A percentile compares a stretch with the other conserved stretches of the same genome.
Evolutionary conservation across 2,888 invertebrate genomes (phyloP).

Genomic region (Zygogramma bicolorata): DNA sequence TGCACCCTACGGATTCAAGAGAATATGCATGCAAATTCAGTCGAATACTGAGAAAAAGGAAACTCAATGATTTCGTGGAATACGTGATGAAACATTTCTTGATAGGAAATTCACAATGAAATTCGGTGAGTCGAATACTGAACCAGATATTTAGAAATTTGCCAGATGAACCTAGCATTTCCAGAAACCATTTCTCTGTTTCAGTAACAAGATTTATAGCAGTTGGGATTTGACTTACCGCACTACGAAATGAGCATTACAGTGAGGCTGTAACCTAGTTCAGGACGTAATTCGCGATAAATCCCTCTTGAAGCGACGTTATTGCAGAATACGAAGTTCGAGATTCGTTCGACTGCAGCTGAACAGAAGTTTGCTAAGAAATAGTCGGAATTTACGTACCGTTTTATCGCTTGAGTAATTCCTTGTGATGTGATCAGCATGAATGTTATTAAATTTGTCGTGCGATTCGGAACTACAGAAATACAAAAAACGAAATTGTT

Average conservation of each 20-base stretch:
- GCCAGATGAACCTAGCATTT: neutral
- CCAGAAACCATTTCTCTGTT: neutral
- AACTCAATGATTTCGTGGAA: too few species aligned
- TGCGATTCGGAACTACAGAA: too few species aligned
- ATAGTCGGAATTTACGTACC: neutral
- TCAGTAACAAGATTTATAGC: neutral
- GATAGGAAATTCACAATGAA: too few species aligned
- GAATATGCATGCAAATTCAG: too few species aligned
- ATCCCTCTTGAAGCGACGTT: neutral
- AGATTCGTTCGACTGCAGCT: neutral
- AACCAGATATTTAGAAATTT: neutral
- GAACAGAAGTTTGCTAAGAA: neutral
- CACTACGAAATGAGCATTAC: neutral
- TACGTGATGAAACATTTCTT: too few species aligned
- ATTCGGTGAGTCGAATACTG: neutral
- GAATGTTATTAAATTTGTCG: too few species aligned
- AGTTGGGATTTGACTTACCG: neutral
- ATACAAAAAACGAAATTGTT: too few species aligned
- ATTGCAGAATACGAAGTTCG: neutral
- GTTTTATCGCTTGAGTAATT: too few species aligned
- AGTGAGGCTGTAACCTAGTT: constrained; percentile 1
- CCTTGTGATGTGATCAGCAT: too few species aligned
- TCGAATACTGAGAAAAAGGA: too few species aligned
- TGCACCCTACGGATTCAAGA: too few species aligned
- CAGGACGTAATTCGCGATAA: neutral